Percentiles rank a stretch among this genome's conserved stretches.
phyloP scores from a whole-genome alignment of 2,888 invertebrate species.

The Dynastes maya region DNA sequence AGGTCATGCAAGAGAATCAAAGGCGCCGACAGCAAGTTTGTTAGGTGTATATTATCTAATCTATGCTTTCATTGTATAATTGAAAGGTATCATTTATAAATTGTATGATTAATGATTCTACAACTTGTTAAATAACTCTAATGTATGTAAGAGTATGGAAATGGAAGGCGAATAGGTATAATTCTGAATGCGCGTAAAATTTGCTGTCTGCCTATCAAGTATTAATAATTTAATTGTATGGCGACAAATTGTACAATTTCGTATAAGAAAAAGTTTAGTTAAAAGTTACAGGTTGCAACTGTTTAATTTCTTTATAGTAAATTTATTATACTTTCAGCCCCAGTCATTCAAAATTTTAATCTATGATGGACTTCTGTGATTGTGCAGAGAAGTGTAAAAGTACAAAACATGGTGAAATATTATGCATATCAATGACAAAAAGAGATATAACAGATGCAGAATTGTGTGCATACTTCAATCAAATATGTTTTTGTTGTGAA shows the following conservation, averaged over 20 bases:
- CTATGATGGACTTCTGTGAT: constrained; percentile 62
- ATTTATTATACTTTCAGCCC: background rate
- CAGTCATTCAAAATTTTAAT: background rate
- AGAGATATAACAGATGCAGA: constrained; percentile 75
- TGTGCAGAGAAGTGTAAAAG: constrained; percentile 77
- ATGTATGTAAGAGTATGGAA: too few species aligned
- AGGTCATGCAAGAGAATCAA: too few species aligned
- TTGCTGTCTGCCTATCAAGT: too few species aligned
- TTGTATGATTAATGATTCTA: background rate
- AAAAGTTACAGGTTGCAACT: too few species aligned
- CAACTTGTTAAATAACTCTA: constrained; percentile 24
- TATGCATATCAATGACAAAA: constrained; percentile 80
- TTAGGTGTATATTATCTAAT: too few species aligned
- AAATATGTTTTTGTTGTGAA: constrained; percentile 69
- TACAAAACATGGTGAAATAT: constrained; percentile 73
- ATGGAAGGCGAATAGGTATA: too few species aligned
- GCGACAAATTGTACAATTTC: too few species aligned
- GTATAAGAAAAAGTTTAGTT: too few species aligned
- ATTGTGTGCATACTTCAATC: constrained; percentile 69
- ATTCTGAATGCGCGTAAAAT: too few species aligned
- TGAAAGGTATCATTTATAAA: background rate
- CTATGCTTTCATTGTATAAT: too few species aligned
- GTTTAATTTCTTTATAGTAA: background rate
- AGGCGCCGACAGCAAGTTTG: too few species aligned
- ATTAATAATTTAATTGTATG: too few species aligned